Conservation (phyloP, 2,888 invertebrate genomes). For the Chrysolina americana region DNA sequence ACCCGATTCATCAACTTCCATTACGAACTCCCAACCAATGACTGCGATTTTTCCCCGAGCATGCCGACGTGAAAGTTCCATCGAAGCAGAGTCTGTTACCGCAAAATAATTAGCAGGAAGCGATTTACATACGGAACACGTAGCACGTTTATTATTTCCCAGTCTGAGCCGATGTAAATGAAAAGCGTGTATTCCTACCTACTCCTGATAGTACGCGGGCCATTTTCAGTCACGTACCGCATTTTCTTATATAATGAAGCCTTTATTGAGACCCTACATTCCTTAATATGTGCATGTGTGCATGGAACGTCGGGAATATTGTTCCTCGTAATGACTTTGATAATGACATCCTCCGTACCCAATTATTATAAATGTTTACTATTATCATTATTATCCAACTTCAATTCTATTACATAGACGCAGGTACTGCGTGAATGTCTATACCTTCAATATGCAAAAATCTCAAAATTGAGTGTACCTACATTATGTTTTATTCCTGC, state of each 20-base stretch:
- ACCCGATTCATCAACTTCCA: too few species aligned
- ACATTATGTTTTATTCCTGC: too few species aligned
- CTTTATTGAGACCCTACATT: background rate
- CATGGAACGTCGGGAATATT: background rate
- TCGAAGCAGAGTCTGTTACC: slow-evolving; percentile 36
- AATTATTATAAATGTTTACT: too few species aligned
- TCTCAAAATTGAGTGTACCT: too few species aligned
- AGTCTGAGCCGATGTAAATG: slow-evolving; percentile 38
- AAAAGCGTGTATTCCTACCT: slow-evolving; percentile 36
- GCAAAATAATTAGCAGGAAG: slow-evolving; percentile 41
- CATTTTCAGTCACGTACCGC: slow-evolving; percentile 8
- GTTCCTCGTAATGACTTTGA: background rate
- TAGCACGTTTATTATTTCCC: slow-evolving; percentile 44
- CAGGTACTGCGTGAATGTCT: too few species aligned
- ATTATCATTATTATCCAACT: too few species aligned
- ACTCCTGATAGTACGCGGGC: slow-evolving; percentile 9
- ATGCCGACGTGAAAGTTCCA: too few species aligned
- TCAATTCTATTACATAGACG: too few species aligned
- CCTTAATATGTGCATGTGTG: background rate
- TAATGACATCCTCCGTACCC: background rate
- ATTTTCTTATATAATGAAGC: slow-evolving; percentile 17
- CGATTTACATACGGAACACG: slow-evolving; percentile 43
- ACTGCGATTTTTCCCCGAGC: too few species aligned
- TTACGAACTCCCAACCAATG: too few species aligned
- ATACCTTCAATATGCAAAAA: too few species aligned